phyloP scores from a whole-genome alignment of 2,797 vertebrate genomes.

The Gadopsis marmoratus region DNA sequence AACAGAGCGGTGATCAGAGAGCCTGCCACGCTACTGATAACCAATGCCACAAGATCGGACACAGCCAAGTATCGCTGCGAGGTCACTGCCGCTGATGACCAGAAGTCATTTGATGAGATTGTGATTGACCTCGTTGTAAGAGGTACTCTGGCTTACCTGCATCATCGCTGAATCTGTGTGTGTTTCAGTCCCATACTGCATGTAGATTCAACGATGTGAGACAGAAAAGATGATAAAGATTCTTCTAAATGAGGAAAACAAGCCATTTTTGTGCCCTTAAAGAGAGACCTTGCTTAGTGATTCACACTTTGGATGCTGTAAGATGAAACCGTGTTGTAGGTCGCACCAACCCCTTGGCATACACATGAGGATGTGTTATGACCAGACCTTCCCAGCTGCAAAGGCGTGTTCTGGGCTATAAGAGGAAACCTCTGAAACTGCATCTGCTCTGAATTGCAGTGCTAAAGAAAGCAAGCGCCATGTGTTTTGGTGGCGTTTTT shows the following conservation, averaged over 20 bases:
- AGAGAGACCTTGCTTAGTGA: slow-evolving; percentile 51
- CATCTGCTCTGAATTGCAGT: slow-evolving; percentile 82
- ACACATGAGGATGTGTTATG: slow-evolving; percentile 80
- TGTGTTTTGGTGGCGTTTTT: slow-evolving; percentile 78
- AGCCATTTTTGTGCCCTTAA: slow-evolving; percentile 46
- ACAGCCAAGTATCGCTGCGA: slow-evolving; percentile 95
- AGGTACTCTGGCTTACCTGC: slow-evolving; percentile 82
- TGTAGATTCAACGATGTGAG: background rate
- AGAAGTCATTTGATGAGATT: slow-evolving; percentile 93
- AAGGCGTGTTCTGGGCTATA: slow-evolving; percentile 86
- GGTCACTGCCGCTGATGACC: slow-evolving; percentile 90
- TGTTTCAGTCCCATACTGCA: background rate
- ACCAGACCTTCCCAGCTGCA: slow-evolving; percentile 81
- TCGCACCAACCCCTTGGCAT: slow-evolving; percentile 76
- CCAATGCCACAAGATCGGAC: slow-evolving; percentile 92
- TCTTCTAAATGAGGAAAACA: slow-evolving; percentile 5
- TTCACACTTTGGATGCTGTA: slow-evolving; percentile 74
- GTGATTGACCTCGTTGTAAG: slow-evolving; percentile 92
- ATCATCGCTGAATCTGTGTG: background rate
- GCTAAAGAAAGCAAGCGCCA: slow-evolving; percentile 85
- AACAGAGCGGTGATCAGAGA: slow-evolving; percentile 90
- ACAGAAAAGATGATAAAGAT: background rate
- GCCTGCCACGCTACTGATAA: slow-evolving; percentile 90
- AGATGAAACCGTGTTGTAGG: slow-evolving; percentile 78
- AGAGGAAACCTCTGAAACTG: slow-evolving; percentile 86